These are phyloP conservation scores for Hozukius guyotensis DNA, from an alignment of 2,797 vertebrate genomes.

Conservation along the genomic window DNA sequence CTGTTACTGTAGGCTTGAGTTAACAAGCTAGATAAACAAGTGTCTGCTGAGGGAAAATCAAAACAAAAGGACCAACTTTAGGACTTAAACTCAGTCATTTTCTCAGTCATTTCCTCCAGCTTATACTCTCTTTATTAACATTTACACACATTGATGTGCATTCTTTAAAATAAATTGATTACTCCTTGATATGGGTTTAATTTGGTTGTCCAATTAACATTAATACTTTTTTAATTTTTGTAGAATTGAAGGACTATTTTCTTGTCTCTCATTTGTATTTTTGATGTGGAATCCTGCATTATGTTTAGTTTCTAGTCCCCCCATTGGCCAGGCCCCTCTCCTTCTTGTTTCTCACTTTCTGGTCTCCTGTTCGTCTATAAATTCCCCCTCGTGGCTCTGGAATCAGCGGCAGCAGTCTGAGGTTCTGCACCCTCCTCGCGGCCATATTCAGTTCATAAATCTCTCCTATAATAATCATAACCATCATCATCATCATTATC, in stretches of 20 bases:
- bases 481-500: slow-evolving; percentile 49
- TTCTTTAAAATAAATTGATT: neutral
- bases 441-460: slow-evolving; percentile 53
- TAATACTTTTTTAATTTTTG: neutral
- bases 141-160: neutral
- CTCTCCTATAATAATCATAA: slow-evolving; percentile 57
- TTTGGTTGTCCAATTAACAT: slow-evolving; percentile 25
- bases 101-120: slow-evolving; percentile 54
- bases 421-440: slow-evolving; percentile 81
- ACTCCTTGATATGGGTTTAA: slow-evolving; percentile 7
- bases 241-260: slow-evolving; percentile 13
- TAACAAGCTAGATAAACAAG: slow-evolving; percentile 44
- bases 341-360: slow-evolving; percentile 46
- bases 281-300: slow-evolving; percentile 13
- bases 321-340: slow-evolving; percentile 72
- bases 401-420: slow-evolving; percentile 59
- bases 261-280: slow-evolving; percentile 15
- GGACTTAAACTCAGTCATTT: slow-evolving; percentile 12
- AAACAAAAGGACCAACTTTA: slow-evolving; percentile 33
- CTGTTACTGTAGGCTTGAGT: slow-evolving; percentile 22
- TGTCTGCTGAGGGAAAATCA: slow-evolving; percentile 39
- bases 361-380: slow-evolving; percentile 79
- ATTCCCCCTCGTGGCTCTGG: slow-evolving; percentile 79
- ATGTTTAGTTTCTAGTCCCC: slow-evolving; percentile 62
- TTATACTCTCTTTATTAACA: slow-evolving; percentile 3